Percentiles rank a stretch among this genome's conserved stretches.
Evolutionary conservation across 2,113 vertebrate species (phyloP).

Genomic region (Eudorcas thomsonii): DNA sequence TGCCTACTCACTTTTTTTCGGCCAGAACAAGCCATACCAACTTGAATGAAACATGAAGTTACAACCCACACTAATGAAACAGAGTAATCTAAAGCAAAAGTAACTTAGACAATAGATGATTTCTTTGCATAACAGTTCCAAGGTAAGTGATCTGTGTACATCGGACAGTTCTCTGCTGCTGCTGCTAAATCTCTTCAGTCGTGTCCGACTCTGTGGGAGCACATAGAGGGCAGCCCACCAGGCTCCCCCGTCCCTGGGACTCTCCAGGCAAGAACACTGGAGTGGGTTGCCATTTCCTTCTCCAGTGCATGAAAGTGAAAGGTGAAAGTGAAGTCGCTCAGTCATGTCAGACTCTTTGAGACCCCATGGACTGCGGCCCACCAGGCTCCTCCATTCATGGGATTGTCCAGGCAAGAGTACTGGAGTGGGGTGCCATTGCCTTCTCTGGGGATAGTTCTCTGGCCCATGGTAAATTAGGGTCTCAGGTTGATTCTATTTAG

Average conservation of each 20-base stretch:
- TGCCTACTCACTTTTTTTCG: neutral
- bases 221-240: too few relatives aligned
- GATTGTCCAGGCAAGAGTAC: too few relatives aligned
- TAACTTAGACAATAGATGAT: neutral
- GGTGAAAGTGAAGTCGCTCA: too few relatives aligned
- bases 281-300: too few relatives aligned
- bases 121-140: neutral
- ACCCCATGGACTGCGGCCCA: too few relatives aligned
- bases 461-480: neutral
- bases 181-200: too few relatives aligned
- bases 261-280: too few relatives aligned
- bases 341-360: too few relatives aligned
- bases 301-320: too few relatives aligned
- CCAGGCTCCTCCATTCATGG: too few relatives aligned
- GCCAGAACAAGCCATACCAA: neutral
- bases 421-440: too few relatives aligned
- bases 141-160: neutral
- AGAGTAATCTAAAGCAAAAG: neutral
- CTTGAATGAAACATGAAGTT: neutral
- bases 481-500: neutral
- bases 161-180: neutral
- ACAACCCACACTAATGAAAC: neutral
- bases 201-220: accelerated
- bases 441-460: neutral
- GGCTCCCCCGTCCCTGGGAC: too few relatives aligned